phyloP scores from a whole-genome alignment of 2,113 vertebrate species.

The Beaufortia kweichowensis region DNA sequence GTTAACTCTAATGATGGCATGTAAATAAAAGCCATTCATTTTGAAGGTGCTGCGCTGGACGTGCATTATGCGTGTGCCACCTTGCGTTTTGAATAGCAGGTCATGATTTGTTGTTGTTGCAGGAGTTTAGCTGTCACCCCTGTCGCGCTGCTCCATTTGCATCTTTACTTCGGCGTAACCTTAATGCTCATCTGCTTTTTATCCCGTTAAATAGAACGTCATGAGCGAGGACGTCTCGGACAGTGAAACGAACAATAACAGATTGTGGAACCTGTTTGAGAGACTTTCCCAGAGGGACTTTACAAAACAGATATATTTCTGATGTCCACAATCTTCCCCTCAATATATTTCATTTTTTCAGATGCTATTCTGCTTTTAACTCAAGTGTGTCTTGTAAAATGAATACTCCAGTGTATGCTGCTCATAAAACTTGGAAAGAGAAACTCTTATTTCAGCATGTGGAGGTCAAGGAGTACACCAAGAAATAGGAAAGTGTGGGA shows the following conservation, averaged over 20 bases:
- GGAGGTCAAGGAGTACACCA: slow-evolving; percentile 35
- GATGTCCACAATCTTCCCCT: background rate
- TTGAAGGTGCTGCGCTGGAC: background rate
- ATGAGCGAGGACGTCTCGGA: background rate
- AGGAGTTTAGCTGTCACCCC: slow-evolving; percentile 35
- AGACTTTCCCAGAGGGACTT: background rate
- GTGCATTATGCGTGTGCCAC: slow-evolving; percentile 31
- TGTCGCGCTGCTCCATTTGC: background rate
- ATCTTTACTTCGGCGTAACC: background rate
- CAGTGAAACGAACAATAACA: background rate
- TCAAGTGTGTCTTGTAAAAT: background rate
- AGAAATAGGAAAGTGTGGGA: slow-evolving; percentile 46
- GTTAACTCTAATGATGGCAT: slow-evolving; percentile 31
- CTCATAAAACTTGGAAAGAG: slow-evolving; percentile 31
- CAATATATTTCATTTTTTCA: background rate
- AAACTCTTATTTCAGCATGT: slow-evolving; percentile 34
- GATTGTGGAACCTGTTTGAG: slow-evolving; percentile 11
- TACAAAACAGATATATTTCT: slow-evolving; percentile 12
- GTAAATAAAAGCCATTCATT: slow-evolving; percentile 40
- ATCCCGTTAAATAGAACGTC: background rate
- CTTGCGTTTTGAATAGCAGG: slow-evolving; percentile 26
- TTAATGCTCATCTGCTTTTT: slow-evolving; percentile 9
- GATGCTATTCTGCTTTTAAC: background rate
- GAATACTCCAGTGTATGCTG: slow-evolving; percentile 30
- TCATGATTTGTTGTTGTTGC: slow-evolving; percentile 25